These are phyloP conservation scores for Leptogaster cylindrica DNA, from an alignment of 2,888 invertebrate species.

Conservation along the genomic window DNA sequence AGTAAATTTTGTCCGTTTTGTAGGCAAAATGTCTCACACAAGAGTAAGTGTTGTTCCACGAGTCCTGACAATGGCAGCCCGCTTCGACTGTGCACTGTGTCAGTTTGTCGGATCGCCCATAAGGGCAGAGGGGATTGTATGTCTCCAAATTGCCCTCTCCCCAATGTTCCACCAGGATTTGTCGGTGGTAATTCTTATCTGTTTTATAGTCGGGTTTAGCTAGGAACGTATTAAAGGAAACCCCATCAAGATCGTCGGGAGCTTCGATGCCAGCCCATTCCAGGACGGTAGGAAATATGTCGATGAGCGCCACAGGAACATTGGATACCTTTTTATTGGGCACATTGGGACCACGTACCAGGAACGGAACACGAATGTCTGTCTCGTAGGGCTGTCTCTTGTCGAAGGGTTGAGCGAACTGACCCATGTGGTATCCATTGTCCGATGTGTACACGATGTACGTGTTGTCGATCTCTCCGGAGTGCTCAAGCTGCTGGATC, in stretches of 20 bases:
- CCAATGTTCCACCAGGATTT: slow-evolving; percentile 79
- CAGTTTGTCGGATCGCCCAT: slow-evolving; percentile 61
- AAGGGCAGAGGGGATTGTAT: slow-evolving; percentile 71
- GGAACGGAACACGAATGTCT: slow-evolving; percentile 82
- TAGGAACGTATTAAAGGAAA: slow-evolving; percentile 62
- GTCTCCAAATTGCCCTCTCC: slow-evolving; percentile 73
- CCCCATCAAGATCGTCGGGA: slow-evolving; percentile 69
- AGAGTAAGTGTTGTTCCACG: slow-evolving; percentile 80
- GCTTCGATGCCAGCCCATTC: slow-evolving; percentile 68
- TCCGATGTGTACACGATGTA: slow-evolving; percentile 87
- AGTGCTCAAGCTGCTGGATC: slow-evolving; percentile 65
- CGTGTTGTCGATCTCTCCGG: slow-evolving; percentile 71
- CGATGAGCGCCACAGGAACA: slow-evolving; percentile 76
- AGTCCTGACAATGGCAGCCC: slow-evolving; percentile 86
- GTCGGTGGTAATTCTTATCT: slow-evolving; percentile 59
- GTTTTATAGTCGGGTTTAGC: not conserved
- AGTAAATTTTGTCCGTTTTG: slow-evolving; percentile 59
- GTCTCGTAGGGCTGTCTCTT: slow-evolving; percentile 91
- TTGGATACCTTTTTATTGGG: slow-evolving; percentile 61
- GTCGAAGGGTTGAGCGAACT: slow-evolving; percentile 86
- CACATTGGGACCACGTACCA: slow-evolving; percentile 79
- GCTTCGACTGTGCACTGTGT: slow-evolving; percentile 71
- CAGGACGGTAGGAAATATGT: slow-evolving; percentile 83
- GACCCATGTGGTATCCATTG: slow-evolving; percentile 91
- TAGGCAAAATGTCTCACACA: slow-evolving; percentile 74